Base-by-base conservation (phyloP, 92 coral and sea anemone genomes). In the Meandrina meandrites region DNA sequence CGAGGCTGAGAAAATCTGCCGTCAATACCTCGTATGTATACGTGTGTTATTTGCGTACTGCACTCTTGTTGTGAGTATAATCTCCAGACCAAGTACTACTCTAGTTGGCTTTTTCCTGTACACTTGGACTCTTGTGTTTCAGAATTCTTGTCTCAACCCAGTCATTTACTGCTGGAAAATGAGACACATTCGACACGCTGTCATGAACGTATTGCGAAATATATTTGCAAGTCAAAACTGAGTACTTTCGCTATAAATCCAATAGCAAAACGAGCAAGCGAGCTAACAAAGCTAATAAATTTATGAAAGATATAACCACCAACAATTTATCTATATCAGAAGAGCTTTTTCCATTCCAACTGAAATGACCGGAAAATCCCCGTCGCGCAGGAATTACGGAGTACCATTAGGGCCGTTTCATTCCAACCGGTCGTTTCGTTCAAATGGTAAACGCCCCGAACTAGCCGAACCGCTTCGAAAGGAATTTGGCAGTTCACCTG, bases 81-180 rank as follows among this genome's bases (percentile, higher is more conserved):
- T 21, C 81, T 0, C 11, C 21, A 18, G 17, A 0, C 22, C 12
- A 78, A 48, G 6, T 30, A 14, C 81, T 2, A 8, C 15, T 18
- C 3, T 27, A 30, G 2, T 8, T 15, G 16, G 3, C 28, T 5
- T 31, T 11, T 8, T 0, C 4, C 19, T 48, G 22, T 78, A 50
- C 21, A 30, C 60, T 24, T 17, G 8, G 57, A 76, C 34, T 14
- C 34, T 47, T 19, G 31, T 47, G 57, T 50, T 45, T 27, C 32
- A 47, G 14, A 76, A 76, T 30, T 76, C 80, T 16, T 76, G 40
- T 76, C 37, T 76, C 10, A 76, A 76, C 45, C 80, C 80, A 45
- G 22, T 76, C 9, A 76, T 76, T 42, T 76, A 76, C 37, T 48
- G 80, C 36, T 76, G 80, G 80, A 48, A 76, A 51, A 76, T 76